Conservation (phyloP, 2,888 invertebrate genomes). For the Priocnemis perturbator region DNA sequence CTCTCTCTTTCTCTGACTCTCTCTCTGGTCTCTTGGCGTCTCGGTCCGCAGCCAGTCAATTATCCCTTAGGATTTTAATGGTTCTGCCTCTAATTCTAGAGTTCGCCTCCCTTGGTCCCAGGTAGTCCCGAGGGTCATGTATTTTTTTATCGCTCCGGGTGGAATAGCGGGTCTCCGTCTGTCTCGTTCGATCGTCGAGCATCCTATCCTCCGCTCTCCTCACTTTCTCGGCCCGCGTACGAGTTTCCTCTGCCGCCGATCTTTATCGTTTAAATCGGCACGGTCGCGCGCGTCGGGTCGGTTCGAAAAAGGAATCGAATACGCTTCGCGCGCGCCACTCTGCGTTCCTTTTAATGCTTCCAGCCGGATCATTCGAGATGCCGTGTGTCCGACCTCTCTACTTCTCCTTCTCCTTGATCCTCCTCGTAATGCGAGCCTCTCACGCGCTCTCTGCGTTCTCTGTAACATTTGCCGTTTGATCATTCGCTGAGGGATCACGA, state of each 20-base stretch:
- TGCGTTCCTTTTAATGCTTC: too few species aligned
- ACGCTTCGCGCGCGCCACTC: neutral
- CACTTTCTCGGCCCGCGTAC: slow-evolving; percentile 14
- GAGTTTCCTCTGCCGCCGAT: slow-evolving; percentile 15
- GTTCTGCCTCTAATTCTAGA: slow-evolving; percentile 68
- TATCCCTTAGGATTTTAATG: slow-evolving; percentile 70
- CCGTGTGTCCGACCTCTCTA: too few species aligned
- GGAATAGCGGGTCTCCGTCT: slow-evolving; percentile 43
- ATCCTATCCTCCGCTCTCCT: too few species aligned
- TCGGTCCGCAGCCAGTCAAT: slow-evolving; percentile 47
- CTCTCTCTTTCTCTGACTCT: slow-evolving; percentile 13
- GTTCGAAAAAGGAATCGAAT: neutral
- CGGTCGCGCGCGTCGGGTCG: neutral
- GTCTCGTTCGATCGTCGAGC: too few species aligned
- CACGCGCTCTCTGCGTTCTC: too few species aligned
- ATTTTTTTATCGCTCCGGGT: slow-evolving; percentile 63
- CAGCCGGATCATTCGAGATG: too few species aligned
- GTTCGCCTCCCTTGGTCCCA: slow-evolving; percentile 48
- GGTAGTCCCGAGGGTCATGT: slow-evolving; percentile 45
- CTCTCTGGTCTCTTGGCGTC: slow-evolving; percentile 10
- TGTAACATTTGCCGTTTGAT: too few species aligned
- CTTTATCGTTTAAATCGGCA: slow-evolving; percentile 11
- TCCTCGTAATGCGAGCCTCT: too few species aligned
- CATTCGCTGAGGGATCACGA: too few species aligned
- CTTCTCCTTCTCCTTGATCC: too few species aligned